Percentiles rank a stretch among this genome's conserved stretches.
phyloP scores from a whole-genome alignment of 2,113 vertebrate genomes.

The Tragelaphus scriptus region DNA sequence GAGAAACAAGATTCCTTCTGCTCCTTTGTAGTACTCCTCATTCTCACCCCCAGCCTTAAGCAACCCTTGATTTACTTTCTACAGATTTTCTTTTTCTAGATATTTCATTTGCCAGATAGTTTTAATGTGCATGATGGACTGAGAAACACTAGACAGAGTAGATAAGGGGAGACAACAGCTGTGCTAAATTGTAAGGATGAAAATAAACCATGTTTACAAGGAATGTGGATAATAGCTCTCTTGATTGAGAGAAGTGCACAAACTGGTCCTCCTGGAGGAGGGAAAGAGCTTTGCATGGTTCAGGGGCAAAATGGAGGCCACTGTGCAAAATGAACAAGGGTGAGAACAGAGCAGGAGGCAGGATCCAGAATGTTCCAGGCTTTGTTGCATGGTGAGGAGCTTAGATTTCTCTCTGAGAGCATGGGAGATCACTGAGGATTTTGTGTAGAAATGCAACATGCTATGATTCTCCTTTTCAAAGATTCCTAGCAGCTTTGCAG shows the following conservation, averaged over 20 bases:
- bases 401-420: neutral
- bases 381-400: neutral
- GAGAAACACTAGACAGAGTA: neutral
- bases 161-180: neutral
- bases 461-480: neutral
- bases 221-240: neutral
- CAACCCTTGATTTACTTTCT: neutral
- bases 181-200: neutral
- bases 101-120: neutral
- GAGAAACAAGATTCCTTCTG: neutral
- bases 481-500: neutral
- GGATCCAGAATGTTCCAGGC: neutral
- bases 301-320: neutral
- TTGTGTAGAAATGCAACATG: accelerated
- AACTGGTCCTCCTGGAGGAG: neutral
- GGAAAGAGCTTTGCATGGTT: neutral
- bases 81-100: neutral
- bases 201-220: neutral
- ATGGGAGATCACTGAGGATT: neutral
- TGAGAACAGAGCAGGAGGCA: neutral
- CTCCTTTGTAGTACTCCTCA: neutral
- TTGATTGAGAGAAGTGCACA: neutral
- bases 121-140: neutral
- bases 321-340: accelerated
- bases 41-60: neutral